A percentile compares a stretch with the other conserved stretches of the same genome.
Evolutionary conservation across 2,113 vertebrate species (phyloP).

Genomic region (Heloderma charlesbogerti): DNA sequence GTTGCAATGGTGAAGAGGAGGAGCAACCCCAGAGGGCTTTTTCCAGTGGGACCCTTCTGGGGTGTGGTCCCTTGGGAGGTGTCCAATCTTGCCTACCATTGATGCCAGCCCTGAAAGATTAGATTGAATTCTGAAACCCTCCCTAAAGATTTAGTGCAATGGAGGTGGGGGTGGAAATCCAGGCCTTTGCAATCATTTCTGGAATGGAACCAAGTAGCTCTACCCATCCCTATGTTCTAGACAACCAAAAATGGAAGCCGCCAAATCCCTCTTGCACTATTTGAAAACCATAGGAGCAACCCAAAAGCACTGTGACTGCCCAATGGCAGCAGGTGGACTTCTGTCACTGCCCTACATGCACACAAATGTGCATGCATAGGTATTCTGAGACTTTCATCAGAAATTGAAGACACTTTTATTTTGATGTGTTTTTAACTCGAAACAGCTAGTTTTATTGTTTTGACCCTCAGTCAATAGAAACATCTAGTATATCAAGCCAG

Average conservation of each 20-base stretch:
- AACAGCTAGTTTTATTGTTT: not conserved
- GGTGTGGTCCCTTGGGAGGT: too few species aligned
- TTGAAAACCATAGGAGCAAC: not conserved
- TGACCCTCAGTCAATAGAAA: not conserved
- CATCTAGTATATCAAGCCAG: not conserved
- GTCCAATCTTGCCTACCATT: too few species aligned
- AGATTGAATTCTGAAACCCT: not conserved
- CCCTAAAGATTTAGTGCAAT: not conserved
- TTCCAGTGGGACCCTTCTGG: too few species aligned
- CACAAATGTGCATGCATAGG: too few species aligned
- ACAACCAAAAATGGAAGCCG: not conserved
- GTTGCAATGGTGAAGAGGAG: too few species aligned
- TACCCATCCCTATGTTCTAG: not conserved
- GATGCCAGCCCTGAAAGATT: not conserved
- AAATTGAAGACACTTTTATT: not conserved
- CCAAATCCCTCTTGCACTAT: not conserved
- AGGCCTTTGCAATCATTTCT: not conserved
- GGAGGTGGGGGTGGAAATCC: not conserved
- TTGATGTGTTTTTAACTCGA: not conserved
- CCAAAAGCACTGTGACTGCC: not conserved
- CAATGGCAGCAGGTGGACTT: not conserved
- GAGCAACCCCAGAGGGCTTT: too few species aligned
- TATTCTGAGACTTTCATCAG: not conserved
- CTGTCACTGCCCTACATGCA: not conserved
- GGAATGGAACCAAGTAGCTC: not conserved